Percentiles rank a stretch among this genome's conserved stretches.
phyloP scores from a whole-genome alignment of 2,113 vertebrate species.

The Noctilio leporinus region DNA sequence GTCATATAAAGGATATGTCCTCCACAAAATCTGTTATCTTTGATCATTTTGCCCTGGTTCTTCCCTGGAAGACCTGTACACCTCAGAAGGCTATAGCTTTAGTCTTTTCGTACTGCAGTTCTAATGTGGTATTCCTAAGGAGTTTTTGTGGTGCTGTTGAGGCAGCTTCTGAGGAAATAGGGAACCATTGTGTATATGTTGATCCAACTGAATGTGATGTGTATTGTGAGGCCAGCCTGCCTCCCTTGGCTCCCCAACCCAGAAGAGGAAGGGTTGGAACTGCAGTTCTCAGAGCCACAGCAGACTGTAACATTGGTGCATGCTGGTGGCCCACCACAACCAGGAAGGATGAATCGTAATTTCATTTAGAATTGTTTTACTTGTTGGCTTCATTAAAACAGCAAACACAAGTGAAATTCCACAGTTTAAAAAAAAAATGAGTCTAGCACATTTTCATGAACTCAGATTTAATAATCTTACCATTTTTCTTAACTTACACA shows the following conservation, averaged over 20 bases:
- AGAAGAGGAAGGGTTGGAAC: background rate
- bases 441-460: background rate
- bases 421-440: background rate
- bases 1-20: background rate
- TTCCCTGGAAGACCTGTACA: background rate
- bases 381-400: conserved; percentile 13
- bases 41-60: background rate
- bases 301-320: background rate
- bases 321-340: background rate
- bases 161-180: background rate
- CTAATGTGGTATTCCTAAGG: background rate
- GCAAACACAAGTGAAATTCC: background rate
- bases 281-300: background rate
- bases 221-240: background rate
- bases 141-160: background rate
- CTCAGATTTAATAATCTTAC: background rate
- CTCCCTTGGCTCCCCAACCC: background rate
- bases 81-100: background rate
- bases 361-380: conserved; percentile 5
- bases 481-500: background rate
- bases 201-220: background rate
- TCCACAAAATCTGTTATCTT: background rate
- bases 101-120: background rate
- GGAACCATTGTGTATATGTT: background rate
- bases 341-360: background rate